Percentiles rank a stretch among this genome's conserved stretches.
Evolutionary conservation across 1,140 invertebrate genomes (phyloP).

Genomic region (Streblospio benedicti): DNA sequence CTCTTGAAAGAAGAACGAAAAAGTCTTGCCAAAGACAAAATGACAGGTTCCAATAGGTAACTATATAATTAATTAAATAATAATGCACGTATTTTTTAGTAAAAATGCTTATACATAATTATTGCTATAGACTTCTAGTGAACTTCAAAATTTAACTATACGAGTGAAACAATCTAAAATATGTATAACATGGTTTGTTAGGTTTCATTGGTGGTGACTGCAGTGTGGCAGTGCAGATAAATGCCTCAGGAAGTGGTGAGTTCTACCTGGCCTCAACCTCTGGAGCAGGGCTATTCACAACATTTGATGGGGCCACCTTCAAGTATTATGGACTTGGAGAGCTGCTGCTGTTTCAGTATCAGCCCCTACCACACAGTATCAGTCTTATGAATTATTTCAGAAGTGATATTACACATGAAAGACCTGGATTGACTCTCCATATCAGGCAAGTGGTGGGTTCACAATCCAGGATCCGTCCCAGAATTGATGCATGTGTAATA

Average conservation of each 20-base stretch:
- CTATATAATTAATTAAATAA: too few relatives aligned
- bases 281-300: conserved; percentile 19
- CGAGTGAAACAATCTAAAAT: too few relatives aligned
- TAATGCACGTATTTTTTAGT: too few relatives aligned
- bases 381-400: too few relatives aligned
- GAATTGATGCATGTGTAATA: conserved; percentile 13
- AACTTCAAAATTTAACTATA: too few relatives aligned
- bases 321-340: conserved; percentile 22
- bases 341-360: conserved; percentile 18
- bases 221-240: conserved; percentile 18
- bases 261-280: neutral
- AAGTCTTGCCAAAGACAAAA: too few relatives aligned
- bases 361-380: conserved; percentile 4
- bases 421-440: conserved; percentile 2
- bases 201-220: conserved; percentile 26
- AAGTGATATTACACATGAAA: neutral
- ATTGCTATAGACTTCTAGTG: too few relatives aligned
- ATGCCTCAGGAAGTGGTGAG: neutral
- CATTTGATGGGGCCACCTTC: conserved; percentile 25
- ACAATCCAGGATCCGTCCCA: neutral
- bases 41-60: too few relatives aligned
- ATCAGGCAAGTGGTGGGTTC: conserved; percentile 8
- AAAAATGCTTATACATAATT: too few relatives aligned
- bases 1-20: too few relatives aligned
- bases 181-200: too few relatives aligned